phyloP scores from a whole-genome alignment of 1,140 invertebrate species.

The Daktulosphaira vitifoliae region DNA sequence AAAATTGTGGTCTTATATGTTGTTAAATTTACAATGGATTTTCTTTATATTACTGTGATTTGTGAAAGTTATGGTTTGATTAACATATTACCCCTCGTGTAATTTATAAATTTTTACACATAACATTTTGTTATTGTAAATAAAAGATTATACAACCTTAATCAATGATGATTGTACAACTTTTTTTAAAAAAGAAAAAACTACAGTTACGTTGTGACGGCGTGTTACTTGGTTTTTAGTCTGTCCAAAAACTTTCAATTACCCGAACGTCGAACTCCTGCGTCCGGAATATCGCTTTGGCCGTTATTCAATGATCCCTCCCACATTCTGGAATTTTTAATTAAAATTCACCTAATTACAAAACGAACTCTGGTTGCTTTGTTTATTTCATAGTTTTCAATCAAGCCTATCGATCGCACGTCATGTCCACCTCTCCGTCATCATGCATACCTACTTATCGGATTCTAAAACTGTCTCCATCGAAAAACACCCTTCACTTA shows the following conservation, averaged over 20 bases:
- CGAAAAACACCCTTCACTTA: too few species aligned
- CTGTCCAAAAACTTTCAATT: slow-evolving; percentile 30
- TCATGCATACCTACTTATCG: slow-evolving; percentile 9
- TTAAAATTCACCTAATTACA: slow-evolving; percentile 33
- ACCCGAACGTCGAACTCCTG: slow-evolving; percentile 27
- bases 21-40: too few species aligned
- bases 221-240: background rate
- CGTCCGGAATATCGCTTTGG: slow-evolving; percentile 22
- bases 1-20: too few species aligned
- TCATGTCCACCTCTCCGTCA: background rate
- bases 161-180: too few species aligned
- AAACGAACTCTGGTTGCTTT: slow-evolving; percentile 1
- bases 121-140: too few species aligned
- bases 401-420: background rate
- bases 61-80: too few species aligned
- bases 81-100: too few species aligned
- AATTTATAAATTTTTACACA: too few species aligned
- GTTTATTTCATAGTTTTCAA: slow-evolving; percentile 9
- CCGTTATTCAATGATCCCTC: slow-evolving; percentile 15
- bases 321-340: slow-evolving; percentile 27
- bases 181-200: too few species aligned
- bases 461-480: too few species aligned
- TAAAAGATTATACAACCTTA: too few species aligned
- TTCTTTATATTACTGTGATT: too few species aligned
- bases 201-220: background rate